These are phyloP conservation scores for Osmoderma eremita DNA, from an alignment of 2,888 invertebrate genomes.

Conservation along the genomic window DNA sequence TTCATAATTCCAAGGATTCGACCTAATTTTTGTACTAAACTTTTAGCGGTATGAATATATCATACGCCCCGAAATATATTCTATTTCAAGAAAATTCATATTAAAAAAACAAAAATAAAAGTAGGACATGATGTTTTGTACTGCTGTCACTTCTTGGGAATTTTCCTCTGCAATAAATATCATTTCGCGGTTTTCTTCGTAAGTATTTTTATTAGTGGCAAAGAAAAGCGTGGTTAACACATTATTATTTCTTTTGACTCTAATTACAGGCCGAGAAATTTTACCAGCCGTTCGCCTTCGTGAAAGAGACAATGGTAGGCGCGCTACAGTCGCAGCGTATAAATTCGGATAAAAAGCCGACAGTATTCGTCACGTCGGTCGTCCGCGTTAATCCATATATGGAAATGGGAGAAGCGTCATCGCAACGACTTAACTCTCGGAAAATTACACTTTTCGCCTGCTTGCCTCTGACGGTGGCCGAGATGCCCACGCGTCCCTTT, in stretches of 20 bases:
- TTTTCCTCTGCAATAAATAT: no score
- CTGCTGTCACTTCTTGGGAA: no score
- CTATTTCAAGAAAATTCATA: constrained; percentile 16
- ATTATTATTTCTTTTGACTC: no score
- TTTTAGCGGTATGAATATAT: constrained; percentile 1
- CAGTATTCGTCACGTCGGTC: constrained; percentile 17
- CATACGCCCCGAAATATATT: background rate
- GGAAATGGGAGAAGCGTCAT: constrained; percentile 10
- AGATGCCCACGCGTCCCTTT: background rate
- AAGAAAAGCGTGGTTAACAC: no score
- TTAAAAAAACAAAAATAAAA: no score
- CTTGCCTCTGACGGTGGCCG: background rate
- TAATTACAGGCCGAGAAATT: no score
- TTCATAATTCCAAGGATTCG: constrained; percentile 29
- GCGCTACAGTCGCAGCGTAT: background rate
- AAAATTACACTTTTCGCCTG: constrained; percentile 2
- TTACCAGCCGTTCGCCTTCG: no score
- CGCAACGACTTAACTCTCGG: background rate
- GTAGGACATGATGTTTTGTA: no score
- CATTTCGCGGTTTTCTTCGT: no score
- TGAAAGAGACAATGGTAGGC: background rate
- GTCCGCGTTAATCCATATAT: constrained; percentile 18
- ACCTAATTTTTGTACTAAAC: constrained; percentile 6
- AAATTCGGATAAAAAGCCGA: constrained; percentile 11
- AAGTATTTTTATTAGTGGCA: no score